Base-by-base conservation (phyloP, 2,797 vertebrate species). In the Xenentodon cancila region DNA sequence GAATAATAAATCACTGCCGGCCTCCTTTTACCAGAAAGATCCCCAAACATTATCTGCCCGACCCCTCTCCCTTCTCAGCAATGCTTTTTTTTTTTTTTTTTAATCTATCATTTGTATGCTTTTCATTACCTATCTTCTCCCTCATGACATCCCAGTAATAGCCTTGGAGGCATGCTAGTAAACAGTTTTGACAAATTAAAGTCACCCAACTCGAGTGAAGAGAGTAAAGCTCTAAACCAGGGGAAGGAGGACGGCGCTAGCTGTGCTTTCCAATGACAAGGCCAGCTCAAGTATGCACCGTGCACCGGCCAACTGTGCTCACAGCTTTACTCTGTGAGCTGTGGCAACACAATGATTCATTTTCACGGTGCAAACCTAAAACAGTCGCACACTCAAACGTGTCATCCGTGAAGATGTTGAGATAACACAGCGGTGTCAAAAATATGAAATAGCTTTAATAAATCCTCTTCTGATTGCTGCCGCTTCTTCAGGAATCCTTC, bases 101-200 rank as follows among this genome's bases (percentile, higher is more conserved):
- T 40, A 15, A 89, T 88, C 86, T 85, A 76, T 79, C 84, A 88
- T 93, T 92, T 93, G 90, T 93, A 88, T 92, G 90, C 88, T 92
- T 92, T 92, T 92, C 90, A 92, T 92, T 92, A 92, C 89, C 84
- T 85, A 85, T 89, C 86, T 87, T 79, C 85, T 91, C 91, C 86
- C 88, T 89, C 53, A 78, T 90, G 92, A 92, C 91, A 92, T 64
- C 78, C 70, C 84, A 75, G 91, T 93, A 93, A 94, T 93, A 92
- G 92, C 91, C 90, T 92, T 87, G 86, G 87, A 90, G 88, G 87
- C 80, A 85, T 81, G 82, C 87, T 90, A 82, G 91, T 92, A 93
- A 94, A 93, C 92, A 94, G 89, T 92, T 94, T 91, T 94, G 93
- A 94, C 90, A 93, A 93, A 94, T 94, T 92, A 93, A 93, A 94